Conservation (phyloP, 2,797 vertebrate species). For the Leptatherina wallacei region DNA sequence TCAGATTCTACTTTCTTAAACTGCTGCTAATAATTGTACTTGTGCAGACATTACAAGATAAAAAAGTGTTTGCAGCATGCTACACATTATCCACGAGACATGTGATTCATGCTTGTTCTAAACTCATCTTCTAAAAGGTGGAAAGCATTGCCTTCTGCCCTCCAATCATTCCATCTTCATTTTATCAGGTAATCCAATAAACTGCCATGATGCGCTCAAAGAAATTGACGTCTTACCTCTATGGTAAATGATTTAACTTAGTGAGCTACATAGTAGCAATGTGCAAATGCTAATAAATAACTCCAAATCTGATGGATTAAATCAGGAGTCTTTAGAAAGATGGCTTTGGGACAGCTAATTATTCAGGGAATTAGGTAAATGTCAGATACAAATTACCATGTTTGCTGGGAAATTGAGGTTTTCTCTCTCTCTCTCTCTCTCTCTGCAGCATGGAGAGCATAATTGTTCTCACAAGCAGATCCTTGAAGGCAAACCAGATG, state of each 20-base stretch:
- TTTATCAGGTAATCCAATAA: slow-evolving; percentile 78
- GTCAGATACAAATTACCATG: slow-evolving; percentile 52
- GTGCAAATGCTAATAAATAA: slow-evolving; percentile 60
- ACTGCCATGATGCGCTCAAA: slow-evolving; percentile 47
- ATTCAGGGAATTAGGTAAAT: slow-evolving; percentile 59
- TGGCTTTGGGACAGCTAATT: slow-evolving; percentile 36
- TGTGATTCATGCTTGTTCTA: slow-evolving; percentile 44
- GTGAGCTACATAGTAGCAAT: slow-evolving; percentile 9
- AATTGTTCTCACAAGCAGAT: slow-evolving; percentile 22
- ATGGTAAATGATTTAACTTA: slow-evolving; percentile 56
- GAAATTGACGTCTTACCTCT: slow-evolving; percentile 62
- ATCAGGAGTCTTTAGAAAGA: slow-evolving; percentile 43
- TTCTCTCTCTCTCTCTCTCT: too few relatives aligned
- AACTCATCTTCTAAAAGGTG: slow-evolving; percentile 60
- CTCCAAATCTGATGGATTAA: slow-evolving; percentile 41
- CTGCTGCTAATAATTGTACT: slow-evolving; percentile 1
- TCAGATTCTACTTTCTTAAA: background rate
- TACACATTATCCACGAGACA: slow-evolving; percentile 31
- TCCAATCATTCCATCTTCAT: slow-evolving; percentile 64
- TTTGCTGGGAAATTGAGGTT: slow-evolving; percentile 24
- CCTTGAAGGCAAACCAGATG: background rate
- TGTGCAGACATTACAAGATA: slow-evolving; percentile 2
- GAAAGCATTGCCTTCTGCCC: slow-evolving; percentile 43
- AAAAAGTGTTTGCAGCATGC: slow-evolving; percentile 3
- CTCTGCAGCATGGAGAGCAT: slow-evolving; percentile 8